These are phyloP conservation scores for Trachelus troglodyta DNA, from an alignment of 2,888 invertebrate species.

Conservation along the genomic window DNA sequence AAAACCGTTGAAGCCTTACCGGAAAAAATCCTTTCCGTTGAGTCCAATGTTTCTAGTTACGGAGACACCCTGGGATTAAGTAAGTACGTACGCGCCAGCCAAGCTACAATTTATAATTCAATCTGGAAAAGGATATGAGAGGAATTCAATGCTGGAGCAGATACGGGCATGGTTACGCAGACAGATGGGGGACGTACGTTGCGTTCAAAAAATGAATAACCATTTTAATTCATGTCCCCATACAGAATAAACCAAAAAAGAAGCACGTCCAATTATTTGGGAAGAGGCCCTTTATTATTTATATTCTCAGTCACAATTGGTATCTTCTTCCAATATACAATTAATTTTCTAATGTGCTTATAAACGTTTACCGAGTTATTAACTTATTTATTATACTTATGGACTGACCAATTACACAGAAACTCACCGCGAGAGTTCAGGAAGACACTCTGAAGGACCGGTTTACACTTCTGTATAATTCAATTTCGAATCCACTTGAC, in stretches of 20 bases:
- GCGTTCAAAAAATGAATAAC: not conserved
- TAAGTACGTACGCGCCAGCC: not conserved
- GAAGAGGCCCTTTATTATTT: not conserved
- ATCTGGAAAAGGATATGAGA: not conserved
- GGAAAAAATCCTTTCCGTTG: not conserved
- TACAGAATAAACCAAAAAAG: not conserved
- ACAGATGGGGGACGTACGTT: not conserved
- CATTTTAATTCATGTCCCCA: not conserved
- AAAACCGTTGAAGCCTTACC: constrained; percentile 8
- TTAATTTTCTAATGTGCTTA: not conserved
- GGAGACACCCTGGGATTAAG: not conserved
- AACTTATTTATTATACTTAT: too few species aligned
- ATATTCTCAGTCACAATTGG: not conserved
- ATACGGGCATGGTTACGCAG: too few species aligned
- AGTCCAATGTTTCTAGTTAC: not conserved
- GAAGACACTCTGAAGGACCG: not conserved
- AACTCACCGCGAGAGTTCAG: not conserved
- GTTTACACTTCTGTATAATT: constrained; percentile 15
- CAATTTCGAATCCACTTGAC: constrained; percentile 33
- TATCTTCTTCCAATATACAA: not conserved
- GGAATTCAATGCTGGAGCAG: too few species aligned
- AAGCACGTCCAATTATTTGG: not conserved
- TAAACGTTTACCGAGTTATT: not conserved
- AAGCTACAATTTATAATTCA: not conserved
- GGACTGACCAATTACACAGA: not conserved